phyloP scores from a whole-genome alignment of 2,797 vertebrate species.

The Paguma larvata region DNA sequence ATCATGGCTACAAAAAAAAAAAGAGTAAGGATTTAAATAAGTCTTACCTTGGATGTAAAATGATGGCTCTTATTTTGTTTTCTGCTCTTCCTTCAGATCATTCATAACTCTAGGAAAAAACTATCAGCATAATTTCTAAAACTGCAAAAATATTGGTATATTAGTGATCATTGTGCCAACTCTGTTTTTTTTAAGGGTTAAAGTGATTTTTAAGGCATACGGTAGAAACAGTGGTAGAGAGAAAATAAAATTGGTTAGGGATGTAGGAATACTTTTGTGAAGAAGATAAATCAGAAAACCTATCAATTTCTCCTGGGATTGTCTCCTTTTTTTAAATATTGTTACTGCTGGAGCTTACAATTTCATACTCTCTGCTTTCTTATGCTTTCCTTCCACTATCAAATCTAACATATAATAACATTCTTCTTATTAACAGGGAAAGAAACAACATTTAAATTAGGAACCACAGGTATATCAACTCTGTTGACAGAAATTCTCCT shows the following conservation, averaged over 20 bases:
- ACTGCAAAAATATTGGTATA: not conserved
- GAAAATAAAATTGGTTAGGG: slow-evolving; percentile 31
- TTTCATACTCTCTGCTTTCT: slow-evolving; percentile 49
- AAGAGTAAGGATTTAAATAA: slow-evolving; percentile 19
- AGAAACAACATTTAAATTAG: slow-evolving; percentile 41
- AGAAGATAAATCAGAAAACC: slow-evolving; percentile 39
- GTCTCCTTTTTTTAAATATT: slow-evolving; percentile 55
- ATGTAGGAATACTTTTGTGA: slow-evolving; percentile 48
- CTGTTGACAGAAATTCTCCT: slow-evolving; percentile 61
- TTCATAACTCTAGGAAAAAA: not conserved
- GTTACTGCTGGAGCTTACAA: slow-evolving; percentile 55
- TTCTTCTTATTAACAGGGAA: slow-evolving; percentile 24
- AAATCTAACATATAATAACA: slow-evolving; percentile 70
- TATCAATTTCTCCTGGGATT: slow-evolving; percentile 68
- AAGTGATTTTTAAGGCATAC: slow-evolving; percentile 66
- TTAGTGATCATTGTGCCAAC: not conserved
- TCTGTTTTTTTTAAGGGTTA: slow-evolving; percentile 30
- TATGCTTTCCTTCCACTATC: slow-evolving; percentile 72
- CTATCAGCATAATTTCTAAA: slow-evolving; percentile 17
- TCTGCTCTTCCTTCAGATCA: not conserved
- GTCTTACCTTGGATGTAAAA: not conserved
- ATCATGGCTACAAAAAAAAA: not conserved
- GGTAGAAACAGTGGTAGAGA: slow-evolving; percentile 13
- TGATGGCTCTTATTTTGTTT: not conserved
- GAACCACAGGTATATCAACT: slow-evolving; percentile 55